Evolutionary conservation across 2,113 vertebrate species (phyloP).

Genomic region (Seriola dumerili): DNA sequence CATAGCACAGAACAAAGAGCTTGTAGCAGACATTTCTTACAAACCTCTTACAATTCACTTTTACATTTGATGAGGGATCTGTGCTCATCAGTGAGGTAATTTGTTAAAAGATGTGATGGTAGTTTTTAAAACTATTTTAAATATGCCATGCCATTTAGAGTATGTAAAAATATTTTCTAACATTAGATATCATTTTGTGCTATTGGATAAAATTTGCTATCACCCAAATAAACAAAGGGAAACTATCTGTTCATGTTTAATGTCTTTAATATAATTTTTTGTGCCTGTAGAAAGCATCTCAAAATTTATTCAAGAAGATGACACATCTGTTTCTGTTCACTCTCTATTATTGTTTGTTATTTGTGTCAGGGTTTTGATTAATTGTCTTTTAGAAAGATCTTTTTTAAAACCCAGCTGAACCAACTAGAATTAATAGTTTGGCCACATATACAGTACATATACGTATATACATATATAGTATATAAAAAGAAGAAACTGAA

Average conservation of each 20-base stretch:
- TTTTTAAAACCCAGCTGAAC: not conserved
- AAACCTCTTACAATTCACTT: not conserved
- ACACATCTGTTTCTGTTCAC: not conserved
- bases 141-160: not conserved
- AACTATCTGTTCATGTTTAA: slow-evolving; percentile 2
- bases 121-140: slow-evolving; percentile 14
- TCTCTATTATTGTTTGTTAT: not conserved
- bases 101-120: slow-evolving; percentile 9
- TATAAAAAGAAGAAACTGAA: too few species aligned
- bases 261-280: slow-evolving; percentile 1
- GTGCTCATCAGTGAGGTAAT: not conserved
- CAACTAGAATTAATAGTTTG: not conserved
- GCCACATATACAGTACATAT: too few species aligned
- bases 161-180: slow-evolving; percentile 47
- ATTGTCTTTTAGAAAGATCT: not conserved
- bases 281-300: too few species aligned
- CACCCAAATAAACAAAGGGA: slow-evolving; percentile 58
- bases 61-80: not conserved
- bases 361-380: not conserved
- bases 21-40: slow-evolving; percentile 36
- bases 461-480: too few species aligned
- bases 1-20: slow-evolving; percentile 41
- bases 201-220: slow-evolving; percentile 50
- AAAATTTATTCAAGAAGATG: not conserved
- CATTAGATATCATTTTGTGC: slow-evolving; percentile 54